Evolutionary conservation across 2,888 invertebrate species (phyloP).

Genomic region (Bombyx huttoni): DNA sequence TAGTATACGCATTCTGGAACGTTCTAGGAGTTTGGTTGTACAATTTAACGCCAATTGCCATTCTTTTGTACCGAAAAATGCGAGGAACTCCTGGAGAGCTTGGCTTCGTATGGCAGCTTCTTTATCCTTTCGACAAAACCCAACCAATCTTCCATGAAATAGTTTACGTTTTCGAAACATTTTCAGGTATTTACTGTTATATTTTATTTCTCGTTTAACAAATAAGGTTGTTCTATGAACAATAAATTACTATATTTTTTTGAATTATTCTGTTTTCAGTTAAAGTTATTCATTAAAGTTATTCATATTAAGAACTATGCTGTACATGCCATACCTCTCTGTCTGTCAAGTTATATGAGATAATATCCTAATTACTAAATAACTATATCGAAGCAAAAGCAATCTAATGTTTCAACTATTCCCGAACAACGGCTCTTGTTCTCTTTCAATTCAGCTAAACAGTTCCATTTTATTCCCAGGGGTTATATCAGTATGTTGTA

Average conservation of each 20-base stretch:
- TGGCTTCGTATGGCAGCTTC: conserved; percentile 41
- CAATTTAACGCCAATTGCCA: conserved; percentile 36
- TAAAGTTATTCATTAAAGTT: no score
- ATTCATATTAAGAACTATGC: no score
- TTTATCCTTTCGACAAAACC: conserved; percentile 55
- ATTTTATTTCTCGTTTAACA: background rate
- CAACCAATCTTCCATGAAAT: conserved; percentile 33
- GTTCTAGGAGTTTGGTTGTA: conserved; percentile 39
- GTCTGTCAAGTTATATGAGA: no score
- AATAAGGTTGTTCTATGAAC: background rate
- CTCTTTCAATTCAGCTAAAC: background rate
- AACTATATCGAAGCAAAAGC: background rate
- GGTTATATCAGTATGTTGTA: conserved; percentile 36
- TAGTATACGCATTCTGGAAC: conserved; percentile 49
- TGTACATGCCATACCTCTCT: no score
- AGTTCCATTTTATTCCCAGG: conserved; percentile 18
- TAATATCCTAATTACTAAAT: no score
- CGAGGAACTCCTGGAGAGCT: conserved; percentile 27
- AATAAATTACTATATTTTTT: no score
- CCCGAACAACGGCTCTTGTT: background rate
- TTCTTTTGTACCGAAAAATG: conserved; percentile 28
- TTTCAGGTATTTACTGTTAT: conserved; percentile 25
- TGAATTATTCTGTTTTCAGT: no score
- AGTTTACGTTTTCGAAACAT: conserved; percentile 37
- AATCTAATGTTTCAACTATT: conserved; percentile 1